Base-by-base conservation (phyloP, 2,113 vertebrate genomes). In the Saccopteryx bilineata region DNA sequence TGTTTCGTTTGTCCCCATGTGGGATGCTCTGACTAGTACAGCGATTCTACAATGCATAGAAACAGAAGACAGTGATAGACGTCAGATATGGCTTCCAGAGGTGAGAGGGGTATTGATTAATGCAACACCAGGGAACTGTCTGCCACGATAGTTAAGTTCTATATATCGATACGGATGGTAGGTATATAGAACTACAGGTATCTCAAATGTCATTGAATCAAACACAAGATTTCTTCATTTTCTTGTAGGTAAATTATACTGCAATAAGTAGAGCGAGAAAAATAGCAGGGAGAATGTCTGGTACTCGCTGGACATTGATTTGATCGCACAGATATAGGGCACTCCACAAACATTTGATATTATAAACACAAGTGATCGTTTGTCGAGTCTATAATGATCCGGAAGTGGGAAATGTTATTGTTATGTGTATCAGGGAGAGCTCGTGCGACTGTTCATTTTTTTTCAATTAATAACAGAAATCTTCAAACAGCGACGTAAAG, bases 161-260 rank as follows among this genome's bases (percentile, higher is more conserved):
- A 14, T 5, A 1, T 14, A 11, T 54, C 12, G 8, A 46, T 65
- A 1, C 5, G 28, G 21, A 7, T 21, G 33, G 31, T 2, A 0
- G 48, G 46, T 9, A 19, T 48, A 13, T 28, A 7, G 7, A 7
- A 9, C 6, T 63, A 9, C 2, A 6, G 6, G 2, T 7, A 26
- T 12, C n/a, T 19, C 86, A 26, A 63, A 24, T n/a, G 14, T 6
- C 78, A 15, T 17, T 19, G 31, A 63, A 10, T 9, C 17, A 79
- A 69, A 58, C 10, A 10, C 33, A 63, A 33, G 17, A 7, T 11
- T 23, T 54, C 7, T 1, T 63, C 18, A 19, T 69, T 87, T 28
- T 24, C 54, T 9, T 28, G 58, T 33, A 18, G 6, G 11, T 46
- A 46, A 21, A 75, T 71, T 23, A 61, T 7, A 31, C 31, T 46